phyloP scores from a whole-genome alignment of 1,140 invertebrate genomes.

The Aphidius gifuensis region DNA sequence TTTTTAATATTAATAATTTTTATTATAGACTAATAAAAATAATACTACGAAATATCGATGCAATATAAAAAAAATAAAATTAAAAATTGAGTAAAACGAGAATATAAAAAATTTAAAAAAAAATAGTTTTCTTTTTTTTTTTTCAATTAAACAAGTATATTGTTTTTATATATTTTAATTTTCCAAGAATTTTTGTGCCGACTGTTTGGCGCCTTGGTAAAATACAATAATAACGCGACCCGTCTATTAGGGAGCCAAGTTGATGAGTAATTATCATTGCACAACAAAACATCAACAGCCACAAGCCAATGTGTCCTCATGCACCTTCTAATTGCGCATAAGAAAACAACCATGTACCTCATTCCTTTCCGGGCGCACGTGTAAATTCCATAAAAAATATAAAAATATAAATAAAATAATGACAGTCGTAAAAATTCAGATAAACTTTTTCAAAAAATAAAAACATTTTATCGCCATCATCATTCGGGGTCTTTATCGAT shows the following conservation, averaged over 20 bases:
- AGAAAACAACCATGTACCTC: slow-evolving; percentile 14
- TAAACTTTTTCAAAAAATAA: no score
- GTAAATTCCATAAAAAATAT: no score
- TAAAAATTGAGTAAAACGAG: not conserved
- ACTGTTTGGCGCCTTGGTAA: slow-evolving; percentile 14
- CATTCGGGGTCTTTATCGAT: no score
- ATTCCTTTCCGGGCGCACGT: not conserved
- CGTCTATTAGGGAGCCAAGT: slow-evolving; percentile 32
- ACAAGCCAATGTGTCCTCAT: slow-evolving; percentile 16
- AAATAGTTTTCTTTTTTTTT: not conserved
- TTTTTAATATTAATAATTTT: not conserved
- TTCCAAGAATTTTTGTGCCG: slow-evolving; percentile 9
- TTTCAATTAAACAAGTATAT: no score
- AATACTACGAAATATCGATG: no score
- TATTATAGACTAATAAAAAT: no score
- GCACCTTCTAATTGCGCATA: slow-evolving; percentile 27
- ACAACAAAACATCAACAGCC: slow-evolving; percentile 23
- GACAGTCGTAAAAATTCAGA: no score
- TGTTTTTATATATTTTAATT: no score
- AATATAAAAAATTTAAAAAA: not conserved
- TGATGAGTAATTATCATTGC: slow-evolving; percentile 38
- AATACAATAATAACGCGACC: slow-evolving; percentile 30
- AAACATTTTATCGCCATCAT: no score
- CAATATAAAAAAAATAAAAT: not conserved
- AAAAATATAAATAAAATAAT: no score